Evolutionary conservation across 1,140 invertebrate genomes (phyloP), one percentile per base, ranked within the genome.

Genomic region (Ostrea denselamellosa): DNA sequence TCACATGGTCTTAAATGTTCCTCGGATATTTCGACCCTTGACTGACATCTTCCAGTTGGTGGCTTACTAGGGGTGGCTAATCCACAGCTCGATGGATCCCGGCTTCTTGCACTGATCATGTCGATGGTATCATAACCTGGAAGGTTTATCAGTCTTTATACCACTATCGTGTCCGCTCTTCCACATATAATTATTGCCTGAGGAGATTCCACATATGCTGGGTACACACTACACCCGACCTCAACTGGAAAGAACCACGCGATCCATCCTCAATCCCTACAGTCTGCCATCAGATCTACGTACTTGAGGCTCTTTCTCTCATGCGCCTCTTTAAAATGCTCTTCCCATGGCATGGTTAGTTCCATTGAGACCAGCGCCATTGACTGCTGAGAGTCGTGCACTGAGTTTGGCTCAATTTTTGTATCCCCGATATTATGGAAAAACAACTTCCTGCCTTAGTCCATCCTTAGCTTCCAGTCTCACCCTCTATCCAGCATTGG

Each of bases 381-480:
- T 12, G 19, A 44, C 17, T 52, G 9, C 62, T 86, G 25, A 51
- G 19, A 58, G 12, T 3, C 58, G 0, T 28, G 19, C 62, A 65
- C 34, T 7, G 62, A 9, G 56, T 85, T 58, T 65, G 84, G 58
- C 5, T 19, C 0, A 8, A 85, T 8, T 8, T 12, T 82, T 86
- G 62, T 77, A 54, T 19, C 34, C 19, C 85, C 83, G 28, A 68
- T n/a, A 3, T 89, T 28, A 9, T 53, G 83, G 58, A 85, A 83
- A 10, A n/a, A n/a, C n/a, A n/a, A 56, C 65, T 10, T 87, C 83
- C 85, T 89, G 9, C 34, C 34, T 17, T 54, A 17, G 54, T 89
- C 88, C 4, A 85, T 65, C 65, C 22, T 54, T 19, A 85, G 71
- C 12, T 89, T 62, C 88, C 83, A 89, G 9, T 58, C 56, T 58